Evolutionary conservation across 2,797 vertebrate genomes (phyloP).

Genomic region (Pangasius krempfi): DNA sequence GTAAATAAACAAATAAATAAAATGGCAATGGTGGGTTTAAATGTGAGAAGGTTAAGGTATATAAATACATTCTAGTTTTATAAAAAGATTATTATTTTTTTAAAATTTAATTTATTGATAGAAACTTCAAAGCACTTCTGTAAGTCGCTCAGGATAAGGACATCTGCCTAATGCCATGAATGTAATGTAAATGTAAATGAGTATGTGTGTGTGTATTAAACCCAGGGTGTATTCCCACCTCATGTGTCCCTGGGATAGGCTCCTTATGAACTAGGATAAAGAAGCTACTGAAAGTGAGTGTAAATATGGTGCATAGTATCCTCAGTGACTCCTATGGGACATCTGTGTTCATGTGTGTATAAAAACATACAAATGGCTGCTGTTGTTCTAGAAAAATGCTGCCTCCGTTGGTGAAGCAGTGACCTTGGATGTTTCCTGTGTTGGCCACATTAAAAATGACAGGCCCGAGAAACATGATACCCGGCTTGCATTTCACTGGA

Average conservation of each 20-base stretch:
- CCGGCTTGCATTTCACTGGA: conserved; percentile 39
- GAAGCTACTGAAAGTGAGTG: background rate
- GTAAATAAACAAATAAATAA: background rate
- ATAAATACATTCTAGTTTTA: background rate
- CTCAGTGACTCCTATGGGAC: background rate
- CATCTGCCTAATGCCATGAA: background rate
- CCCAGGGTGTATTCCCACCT: background rate
- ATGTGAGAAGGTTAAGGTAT: background rate
- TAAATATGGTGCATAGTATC: conserved; percentile 11
- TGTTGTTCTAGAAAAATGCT: conserved; percentile 20
- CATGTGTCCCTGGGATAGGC: background rate
- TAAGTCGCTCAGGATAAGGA: background rate
- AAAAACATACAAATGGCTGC: conserved; percentile 21
- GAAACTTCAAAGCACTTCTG: background rate
- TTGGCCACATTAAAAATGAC: conserved; percentile 30
- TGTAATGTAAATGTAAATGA: background rate
- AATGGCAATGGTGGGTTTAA: background rate
- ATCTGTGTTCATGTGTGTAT: conserved; percentile 16
- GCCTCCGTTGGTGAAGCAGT: conserved; percentile 9
- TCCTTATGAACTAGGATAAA: background rate
- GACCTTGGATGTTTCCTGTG: conserved; percentile 41
- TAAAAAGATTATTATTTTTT: background rate
- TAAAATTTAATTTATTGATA: background rate
- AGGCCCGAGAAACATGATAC: conserved; percentile 27
- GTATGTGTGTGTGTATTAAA: background rate